These are phyloP conservation scores for Taurulus bubalis DNA, from an alignment of 2,113 vertebrate species.

Conservation along the genomic window DNA sequence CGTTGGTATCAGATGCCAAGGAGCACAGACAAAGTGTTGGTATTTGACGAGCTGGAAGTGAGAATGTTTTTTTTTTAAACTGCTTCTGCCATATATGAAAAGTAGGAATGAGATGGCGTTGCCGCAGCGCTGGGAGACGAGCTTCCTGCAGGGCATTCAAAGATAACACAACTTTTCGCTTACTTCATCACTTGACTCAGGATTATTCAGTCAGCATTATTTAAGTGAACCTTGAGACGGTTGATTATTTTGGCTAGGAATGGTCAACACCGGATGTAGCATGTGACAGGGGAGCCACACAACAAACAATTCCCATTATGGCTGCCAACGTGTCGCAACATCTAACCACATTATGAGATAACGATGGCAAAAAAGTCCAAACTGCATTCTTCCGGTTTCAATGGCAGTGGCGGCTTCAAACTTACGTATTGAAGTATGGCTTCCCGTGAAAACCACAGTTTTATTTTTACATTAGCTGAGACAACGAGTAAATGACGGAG, in stretches of 20 bases:
- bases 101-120: background rate
- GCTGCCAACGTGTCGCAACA: background rate
- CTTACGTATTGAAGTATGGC: background rate
- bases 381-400: background rate
- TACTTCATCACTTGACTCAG: background rate
- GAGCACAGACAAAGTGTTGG: background rate
- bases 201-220: background rate
- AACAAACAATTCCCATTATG: background rate
- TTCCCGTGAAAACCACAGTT: slow-evolving; percentile 8
- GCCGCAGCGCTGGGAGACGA: background rate
- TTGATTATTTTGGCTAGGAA: background rate
- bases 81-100: background rate
- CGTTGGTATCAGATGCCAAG: background rate
- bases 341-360: background rate
- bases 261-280: background rate
- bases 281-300: background rate
- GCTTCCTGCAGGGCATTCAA: background rate
- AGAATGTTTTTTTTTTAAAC: background rate
- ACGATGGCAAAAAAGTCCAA: background rate
- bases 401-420: background rate
- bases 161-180: background rate
- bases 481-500: too few relatives aligned
- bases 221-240: background rate
- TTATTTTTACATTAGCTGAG: background rate
- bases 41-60: background rate